Percentiles rank a stretch among this genome's conserved stretches.
These are phyloP conservation scores for Donacobius atricapilla DNA, from an alignment of 2,113 vertebrate species.

Conservation along the genomic window DNA sequence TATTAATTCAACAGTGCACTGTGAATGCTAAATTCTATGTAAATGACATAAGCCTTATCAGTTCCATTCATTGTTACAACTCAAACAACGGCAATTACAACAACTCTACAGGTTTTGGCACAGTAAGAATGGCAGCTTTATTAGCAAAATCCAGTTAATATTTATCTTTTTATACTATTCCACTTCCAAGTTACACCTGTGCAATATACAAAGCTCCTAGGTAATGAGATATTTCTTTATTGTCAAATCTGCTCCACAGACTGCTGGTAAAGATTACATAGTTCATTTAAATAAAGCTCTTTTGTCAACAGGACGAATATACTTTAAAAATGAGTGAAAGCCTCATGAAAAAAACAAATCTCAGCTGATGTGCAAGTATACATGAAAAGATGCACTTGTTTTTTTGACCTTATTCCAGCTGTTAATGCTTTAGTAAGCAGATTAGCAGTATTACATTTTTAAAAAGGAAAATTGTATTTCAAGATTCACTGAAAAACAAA, in stretches of 20 bases:
- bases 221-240: slow-evolving; percentile 72
- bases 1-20: slow-evolving; percentile 62
- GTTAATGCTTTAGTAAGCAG: slow-evolving; percentile 33
- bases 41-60: slow-evolving; percentile 70
- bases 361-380: slow-evolving; percentile 35
- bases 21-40: slow-evolving; percentile 54
- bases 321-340: slow-evolving; percentile 50
- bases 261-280: slow-evolving; percentile 67
- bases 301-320: slow-evolving; percentile 57
- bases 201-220: slow-evolving; percentile 55
- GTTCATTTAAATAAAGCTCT: slow-evolving; percentile 66
- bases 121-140: slow-evolving; percentile 56
- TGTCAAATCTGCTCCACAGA: slow-evolving; percentile 63
- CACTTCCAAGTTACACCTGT: slow-evolving; percentile 44
- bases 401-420: slow-evolving; percentile 31
- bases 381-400: slow-evolving; percentile 21
- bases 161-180: slow-evolving; percentile 63
- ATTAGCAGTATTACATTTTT: slow-evolving; percentile 13
- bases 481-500: slow-evolving; percentile 25
- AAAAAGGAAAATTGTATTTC: slow-evolving; percentile 16
- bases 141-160: slow-evolving; percentile 67
- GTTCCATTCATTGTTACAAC: slow-evolving; percentile 69
- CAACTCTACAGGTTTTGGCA: slow-evolving; percentile 54
- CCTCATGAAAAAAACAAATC: slow-evolving; percentile 36
- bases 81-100: slow-evolving; percentile 73